These are phyloP conservation scores for Microctonus brassicae DNA, from an alignment of 2,888 invertebrate genomes.

Conservation along the genomic window DNA sequence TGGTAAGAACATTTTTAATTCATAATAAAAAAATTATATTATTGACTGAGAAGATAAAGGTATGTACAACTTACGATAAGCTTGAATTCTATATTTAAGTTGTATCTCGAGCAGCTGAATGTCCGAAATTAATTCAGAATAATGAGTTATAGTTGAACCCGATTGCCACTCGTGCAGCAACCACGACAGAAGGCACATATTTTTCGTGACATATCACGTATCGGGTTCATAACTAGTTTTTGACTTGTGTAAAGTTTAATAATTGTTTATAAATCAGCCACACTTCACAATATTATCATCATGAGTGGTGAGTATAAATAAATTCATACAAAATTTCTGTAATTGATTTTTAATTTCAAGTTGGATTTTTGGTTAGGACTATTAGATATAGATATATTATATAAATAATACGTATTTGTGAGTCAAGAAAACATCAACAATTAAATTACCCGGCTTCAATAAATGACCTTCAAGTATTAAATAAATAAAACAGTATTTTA, in stretches of 20 bases:
- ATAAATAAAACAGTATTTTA: background rate
- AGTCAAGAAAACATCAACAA: background rate
- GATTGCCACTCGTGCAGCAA: slow-evolving; percentile 59
- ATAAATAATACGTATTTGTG: background rate
- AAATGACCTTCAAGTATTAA: slow-evolving; percentile 62
- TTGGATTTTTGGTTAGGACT: background rate
- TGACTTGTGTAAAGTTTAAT: slow-evolving; percentile 39
- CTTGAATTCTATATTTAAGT: background rate
- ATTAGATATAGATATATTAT: background rate
- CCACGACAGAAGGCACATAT: slow-evolving; percentile 53
- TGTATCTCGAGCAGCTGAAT: too few species aligned
- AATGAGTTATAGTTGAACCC: background rate
- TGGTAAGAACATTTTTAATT: too few species aligned
- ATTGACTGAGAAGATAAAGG: too few species aligned
- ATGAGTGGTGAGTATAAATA: slow-evolving; percentile 62
- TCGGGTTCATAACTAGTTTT: slow-evolving; percentile 28
- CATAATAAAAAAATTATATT: too few species aligned
- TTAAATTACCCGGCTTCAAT: slow-evolving; percentile 54
- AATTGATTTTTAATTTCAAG: background rate
- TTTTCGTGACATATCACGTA: slow-evolving; percentile 26
- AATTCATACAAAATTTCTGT: background rate
- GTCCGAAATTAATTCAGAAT: background rate
- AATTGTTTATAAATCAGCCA: background rate
- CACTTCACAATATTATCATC: slow-evolving; percentile 38
- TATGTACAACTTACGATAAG: background rate